These are phyloP conservation scores for Gopherus flavomarginatus DNA, from an alignment of 2,113 vertebrate genomes.

Conservation along the genomic window DNA sequence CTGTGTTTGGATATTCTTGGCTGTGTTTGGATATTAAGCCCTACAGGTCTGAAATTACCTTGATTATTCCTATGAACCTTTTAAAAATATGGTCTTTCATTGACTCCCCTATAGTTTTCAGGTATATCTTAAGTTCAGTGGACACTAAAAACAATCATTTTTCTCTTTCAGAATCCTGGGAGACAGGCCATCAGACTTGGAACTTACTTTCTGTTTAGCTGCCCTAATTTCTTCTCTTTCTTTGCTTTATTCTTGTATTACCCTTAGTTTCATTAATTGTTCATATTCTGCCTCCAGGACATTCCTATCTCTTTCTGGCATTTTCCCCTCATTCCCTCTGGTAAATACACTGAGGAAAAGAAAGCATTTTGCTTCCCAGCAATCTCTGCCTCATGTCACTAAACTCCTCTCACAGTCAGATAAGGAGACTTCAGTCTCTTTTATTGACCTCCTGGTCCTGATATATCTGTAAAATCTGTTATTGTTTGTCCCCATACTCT, in stretches of 20 bases:
- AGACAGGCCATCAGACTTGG: slow-evolving; percentile 1
- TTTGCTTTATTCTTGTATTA: neutral
- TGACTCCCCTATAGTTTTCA: neutral
- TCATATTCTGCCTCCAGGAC: slow-evolving; percentile 58
- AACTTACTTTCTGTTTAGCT: slow-evolving; percentile 1
- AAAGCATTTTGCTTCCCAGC: neutral
- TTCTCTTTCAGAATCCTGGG: neutral
- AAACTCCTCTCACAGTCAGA: neutral
- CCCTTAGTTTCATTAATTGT: slow-evolving; percentile 60
- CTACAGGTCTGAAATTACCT: neutral
- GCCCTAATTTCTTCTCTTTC: slow-evolving; percentile 44
- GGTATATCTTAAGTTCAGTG: neutral
- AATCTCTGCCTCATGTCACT: neutral
- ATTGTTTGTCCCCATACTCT: slow-evolving; percentile 2
- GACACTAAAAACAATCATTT: neutral
- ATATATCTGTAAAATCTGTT: slow-evolving; percentile 1
- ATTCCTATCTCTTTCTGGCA: neutral
- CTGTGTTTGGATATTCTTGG: neutral
- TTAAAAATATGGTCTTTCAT: neutral
- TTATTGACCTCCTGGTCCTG: neutral
- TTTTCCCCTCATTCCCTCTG: neutral
- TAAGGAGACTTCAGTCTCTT: neutral
- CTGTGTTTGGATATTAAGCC: neutral
- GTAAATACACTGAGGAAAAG: accelerated
- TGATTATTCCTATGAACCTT: neutral